A percentile compares a stretch with the other conserved stretches of the same genome.
Evolutionary conservation across 2,797 vertebrate species (phyloP).

Genomic region (Acestrorhynchus altus): DNA sequence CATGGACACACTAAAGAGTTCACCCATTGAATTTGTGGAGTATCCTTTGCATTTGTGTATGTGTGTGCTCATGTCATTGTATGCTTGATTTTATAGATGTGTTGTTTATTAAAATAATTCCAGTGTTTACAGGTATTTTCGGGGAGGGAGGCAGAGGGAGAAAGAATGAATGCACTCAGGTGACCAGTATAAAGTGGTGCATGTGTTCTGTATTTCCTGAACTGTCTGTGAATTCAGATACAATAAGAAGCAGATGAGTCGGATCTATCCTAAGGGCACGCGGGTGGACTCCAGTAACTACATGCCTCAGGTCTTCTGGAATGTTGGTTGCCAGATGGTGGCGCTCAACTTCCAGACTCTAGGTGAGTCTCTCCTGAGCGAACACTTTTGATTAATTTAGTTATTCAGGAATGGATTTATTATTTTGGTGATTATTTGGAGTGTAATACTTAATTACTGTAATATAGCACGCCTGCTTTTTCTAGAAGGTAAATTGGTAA

Average conservation of each 20-base stretch:
- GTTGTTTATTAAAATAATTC: background rate
- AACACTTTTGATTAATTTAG: no score
- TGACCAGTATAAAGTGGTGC: background rate
- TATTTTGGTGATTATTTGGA: no score
- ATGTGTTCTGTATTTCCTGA: conserved; percentile 60
- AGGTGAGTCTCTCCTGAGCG: conserved; percentile 75
- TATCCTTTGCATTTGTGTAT: conserved; percentile 78
- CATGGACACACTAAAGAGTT: conserved; percentile 87
- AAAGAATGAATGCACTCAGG: no score
- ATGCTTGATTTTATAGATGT: background rate
- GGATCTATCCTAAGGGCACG: conserved; percentile 94
- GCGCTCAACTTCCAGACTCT: conserved; percentile 92
- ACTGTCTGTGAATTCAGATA: conserved; percentile 78
- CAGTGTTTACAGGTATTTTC: background rate
- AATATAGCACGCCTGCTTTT: no score
- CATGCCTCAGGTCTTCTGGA: conserved; percentile 95
- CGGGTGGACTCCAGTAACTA: conserved; percentile 94
- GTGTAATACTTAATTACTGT: no score
- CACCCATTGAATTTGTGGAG: conserved; percentile 90
- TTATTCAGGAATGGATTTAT: no score
- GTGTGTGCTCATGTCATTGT: background rate
- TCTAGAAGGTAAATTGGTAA: no score
- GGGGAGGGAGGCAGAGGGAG: background rate
- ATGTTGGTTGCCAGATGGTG: conserved; percentile 91
- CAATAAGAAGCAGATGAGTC: conserved; percentile 92